Evolutionary conservation across 2,797 vertebrate species (phyloP), one percentile per base, ranked within the genome.

Genomic region (Tiaroga cobitis): DNA sequence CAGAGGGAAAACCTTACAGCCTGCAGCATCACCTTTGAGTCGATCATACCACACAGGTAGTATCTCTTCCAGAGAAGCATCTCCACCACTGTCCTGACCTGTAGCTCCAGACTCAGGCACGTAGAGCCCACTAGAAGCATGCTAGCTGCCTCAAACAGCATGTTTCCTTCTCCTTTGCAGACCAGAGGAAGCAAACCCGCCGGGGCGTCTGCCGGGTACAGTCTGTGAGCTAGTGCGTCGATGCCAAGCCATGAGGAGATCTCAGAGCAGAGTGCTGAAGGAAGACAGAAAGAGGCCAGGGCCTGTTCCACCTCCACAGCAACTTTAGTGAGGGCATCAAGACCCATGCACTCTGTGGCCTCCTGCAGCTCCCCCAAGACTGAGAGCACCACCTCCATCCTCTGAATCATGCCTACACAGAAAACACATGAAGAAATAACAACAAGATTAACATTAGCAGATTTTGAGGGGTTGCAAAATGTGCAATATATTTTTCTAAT

Each of bases 11-110:
- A 98, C 85, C 97, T 96, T 78, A 96, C 97, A 0, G 98, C 98
- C 93, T 98, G 98, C 65, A 99, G 95, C 98, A 99, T 99, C 91
- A 99, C 97, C 89, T 98, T 98, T 43, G 98, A 99, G 91, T 99
- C 98, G 0, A 98, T 99, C 98, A 99, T 99, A 73, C 96, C 98
- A 3, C 95, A 97, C 49, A 99, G 91, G 90, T 99, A 99, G 90
- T 99, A 99, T 3, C 96, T 95, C 73, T 98, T 96, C 95, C 97
- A 96, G 65, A 98, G 93, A 65, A 97, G 92, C 98, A 99, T 99
- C 93, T 99, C 98, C 91, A 98, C 96, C n/a, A 97, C 97, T 0
- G 97, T 98, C 78, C 97, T 95, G 0, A 98, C 97, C 92, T 98
- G 97, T 74, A 99, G 93, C 94, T 99, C 98, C 91, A 97, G 90